phyloP scores from a whole-genome alignment of 2,888 invertebrate species.

The Papilio elwesi region DNA sequence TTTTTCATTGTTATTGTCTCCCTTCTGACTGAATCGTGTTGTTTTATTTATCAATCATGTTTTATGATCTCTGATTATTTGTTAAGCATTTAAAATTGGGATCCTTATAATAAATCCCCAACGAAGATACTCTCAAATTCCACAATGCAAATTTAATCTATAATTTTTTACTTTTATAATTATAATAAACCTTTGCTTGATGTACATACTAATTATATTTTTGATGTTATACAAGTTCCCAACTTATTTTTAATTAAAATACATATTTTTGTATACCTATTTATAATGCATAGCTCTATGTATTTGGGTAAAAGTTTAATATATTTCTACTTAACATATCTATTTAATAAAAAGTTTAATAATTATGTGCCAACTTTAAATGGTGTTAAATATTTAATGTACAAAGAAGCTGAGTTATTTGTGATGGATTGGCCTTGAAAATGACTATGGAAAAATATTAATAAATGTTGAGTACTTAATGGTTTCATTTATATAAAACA shows the following conservation, averaged over 20 bases:
- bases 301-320: slow-evolving; percentile 5
- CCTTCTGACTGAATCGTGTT: slow-evolving; percentile 45
- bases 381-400: slow-evolving; percentile 25
- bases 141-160: not conserved
- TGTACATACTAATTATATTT: slow-evolving; percentile 31
- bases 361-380: slow-evolving; percentile 29
- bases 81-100: slow-evolving; percentile 31
- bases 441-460: slow-evolving; percentile 24
- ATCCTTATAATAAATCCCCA: slow-evolving; percentile 9
- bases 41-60: slow-evolving; percentile 40
- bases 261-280: slow-evolving; percentile 40
- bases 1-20: slow-evolving; percentile 30
- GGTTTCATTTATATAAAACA: slow-evolving; percentile 17
- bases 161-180: slow-evolving; percentile 30
- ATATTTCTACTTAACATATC: slow-evolving; percentile 18
- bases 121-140: slow-evolving; percentile 31
- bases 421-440: slow-evolving; percentile 32
- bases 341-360: slow-evolving; percentile 21
- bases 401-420: slow-evolving; percentile 19
- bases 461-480: slow-evolving; percentile 39
- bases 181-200: slow-evolving; percentile 10
- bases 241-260: slow-evolving; percentile 25
- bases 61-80: slow-evolving; percentile 46
- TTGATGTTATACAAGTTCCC: slow-evolving; percentile 27
- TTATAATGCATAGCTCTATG: slow-evolving; percentile 28